Base-by-base conservation (phyloP, 2,797 vertebrate genomes). In the Todus mexicanus region DNA sequence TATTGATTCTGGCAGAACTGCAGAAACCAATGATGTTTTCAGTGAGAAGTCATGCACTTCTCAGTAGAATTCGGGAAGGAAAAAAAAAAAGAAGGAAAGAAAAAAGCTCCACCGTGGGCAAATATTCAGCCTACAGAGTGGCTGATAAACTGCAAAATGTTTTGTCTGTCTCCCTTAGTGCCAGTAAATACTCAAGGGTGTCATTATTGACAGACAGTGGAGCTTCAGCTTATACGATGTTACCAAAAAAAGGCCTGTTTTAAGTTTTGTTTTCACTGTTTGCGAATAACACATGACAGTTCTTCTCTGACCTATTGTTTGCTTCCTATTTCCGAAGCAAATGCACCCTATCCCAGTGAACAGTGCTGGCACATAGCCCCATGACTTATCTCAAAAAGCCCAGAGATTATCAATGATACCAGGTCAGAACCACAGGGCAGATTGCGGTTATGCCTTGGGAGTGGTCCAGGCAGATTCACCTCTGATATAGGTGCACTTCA, bases 1-100 rank as follows among this genome's bases (percentile, higher is more conserved):
- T 87, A 94, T 96, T 93, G 95, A 96, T 96, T 95, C 92, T 94
- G 92, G 93, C 86, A 79, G 60, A 57, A 68, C 1, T 57, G 25
- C 80, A 71, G 79, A 90, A 90, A 60, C 22, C 0, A 3, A 59
- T 48, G 64, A 85, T 87, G 82, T 88, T 90, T 93, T 78, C 87
- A 73, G 82, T 65, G 81, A 93, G 87, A 95, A 96, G 84, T 90
- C 90, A 80, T 53, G 85, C 71, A 90, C 73, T 92, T 72, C 84
- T 91, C 47, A 13, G 69, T 93, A 85, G 90, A 94, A 89, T 95
- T 93, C 0, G 1, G 84, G 63, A 73, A 88, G 56, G 42, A 29
- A 38, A 48, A 57, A 73, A 26, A 37, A 29, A 66, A 48, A 35
- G 37, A 66, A 83, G 31, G 27, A 54, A 2, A 37, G 4, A 50